Evolutionary conservation across 2,888 invertebrate genomes (phyloP), one percentile per base, ranked within the genome.

Genomic region (Agonopterix heracliana): DNA sequence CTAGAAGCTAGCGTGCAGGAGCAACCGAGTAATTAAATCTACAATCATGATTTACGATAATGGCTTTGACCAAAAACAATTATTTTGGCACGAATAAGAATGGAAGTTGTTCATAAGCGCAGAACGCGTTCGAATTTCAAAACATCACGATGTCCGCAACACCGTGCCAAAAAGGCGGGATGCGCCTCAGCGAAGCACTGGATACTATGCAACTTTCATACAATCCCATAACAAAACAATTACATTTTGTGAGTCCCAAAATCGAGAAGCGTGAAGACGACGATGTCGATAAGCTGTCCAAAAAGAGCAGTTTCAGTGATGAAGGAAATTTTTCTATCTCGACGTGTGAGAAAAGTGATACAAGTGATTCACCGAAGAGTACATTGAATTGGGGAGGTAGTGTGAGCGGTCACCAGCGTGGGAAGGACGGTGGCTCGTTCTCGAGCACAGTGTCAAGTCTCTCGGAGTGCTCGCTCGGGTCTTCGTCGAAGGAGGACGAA

Each of bases 121-220:
- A 52, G 55, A 45, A 47, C 56, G 59, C 61, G 58, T 65, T 66
- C 59, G 59, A 53, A 57, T 64, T 67, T 64, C 53, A 60, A 66
- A 66, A 52, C 48, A 38, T 67, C 60, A 70, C 64, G 57, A 85
- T 82, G 86, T 79, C 85, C 61, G 66, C 71, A 55, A 68, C 76
- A 49, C 81, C 87, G 59, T 88, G 88, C 69, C 79, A 80, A 63
- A 88, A 85, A 72, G 82, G 89, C 69, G 90, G 90, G 71, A 83
- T 91, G 74, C 90, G 90, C 54, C 85, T 94, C 54, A 92, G 92
- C 68, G 92, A 92, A 77, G 93, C 93, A 47, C 78, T 94, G 63
- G 92, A 93, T 70, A 92, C 90, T 73, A 93, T 94, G 86, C 93
- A 93, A 57, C 78, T 94, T 55, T 93, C 93, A 2, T 94, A 94